These are phyloP conservation scores for Heliconius cydno DNA, from an alignment of 2,888 invertebrate species.

Conservation along the genomic window DNA sequence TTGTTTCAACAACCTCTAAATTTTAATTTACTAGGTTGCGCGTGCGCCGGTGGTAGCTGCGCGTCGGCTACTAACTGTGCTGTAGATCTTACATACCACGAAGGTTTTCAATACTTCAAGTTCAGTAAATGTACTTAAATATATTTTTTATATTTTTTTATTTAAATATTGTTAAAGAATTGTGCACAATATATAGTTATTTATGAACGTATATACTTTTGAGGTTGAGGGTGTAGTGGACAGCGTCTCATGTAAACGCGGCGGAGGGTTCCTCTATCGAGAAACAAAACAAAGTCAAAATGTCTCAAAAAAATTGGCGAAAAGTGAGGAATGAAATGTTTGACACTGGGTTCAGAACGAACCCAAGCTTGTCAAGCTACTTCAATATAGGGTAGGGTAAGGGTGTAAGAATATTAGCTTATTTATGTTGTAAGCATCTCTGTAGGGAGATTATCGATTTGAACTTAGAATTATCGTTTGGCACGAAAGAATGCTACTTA, in stretches of 20 bases:
- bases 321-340: not conserved
- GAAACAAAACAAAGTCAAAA: not conserved
- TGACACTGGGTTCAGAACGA: not conserved
- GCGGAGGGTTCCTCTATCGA: not conserved
- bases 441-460: no score
- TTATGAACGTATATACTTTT: not conserved
- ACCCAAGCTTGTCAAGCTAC: no score
- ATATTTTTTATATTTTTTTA: not conserved
- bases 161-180: not conserved
- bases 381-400: no score
- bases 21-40: slow-evolving; percentile 67
- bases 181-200: not conserved
- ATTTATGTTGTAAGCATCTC: no score
- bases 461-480: no score
- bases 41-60: slow-evolving; percentile 70
- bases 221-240: no score
- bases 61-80: slow-evolving; percentile 65
- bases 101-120: slow-evolving; percentile 64
- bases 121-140: slow-evolving; percentile 39
- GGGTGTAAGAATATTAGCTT: no score
- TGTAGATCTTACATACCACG: slow-evolving; percentile 66
- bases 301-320: not conserved
- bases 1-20: slow-evolving; percentile 69
- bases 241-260: not conserved
- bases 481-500: no score